Conservation (phyloP, 2,888 invertebrate species). For the Zhengitettix transpicula region DNA sequence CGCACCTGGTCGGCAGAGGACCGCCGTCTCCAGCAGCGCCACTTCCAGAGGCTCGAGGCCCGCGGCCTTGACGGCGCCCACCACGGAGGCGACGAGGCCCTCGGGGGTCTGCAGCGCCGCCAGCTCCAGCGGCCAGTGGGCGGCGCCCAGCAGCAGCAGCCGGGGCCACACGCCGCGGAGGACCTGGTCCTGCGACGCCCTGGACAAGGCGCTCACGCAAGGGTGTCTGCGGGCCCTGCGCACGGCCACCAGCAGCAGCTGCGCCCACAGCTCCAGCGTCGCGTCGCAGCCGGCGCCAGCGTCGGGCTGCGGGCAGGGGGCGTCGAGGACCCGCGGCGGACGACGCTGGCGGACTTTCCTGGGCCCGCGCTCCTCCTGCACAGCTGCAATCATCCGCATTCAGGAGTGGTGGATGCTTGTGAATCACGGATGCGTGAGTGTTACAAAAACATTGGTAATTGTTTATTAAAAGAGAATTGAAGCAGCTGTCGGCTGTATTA, state of each 20-base stretch:
- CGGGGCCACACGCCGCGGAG: constrained; percentile 40
- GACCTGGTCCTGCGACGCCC: constrained; percentile 31
- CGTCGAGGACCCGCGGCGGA: neutral
- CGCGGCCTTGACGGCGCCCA: neutral
- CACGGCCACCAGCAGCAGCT: neutral
- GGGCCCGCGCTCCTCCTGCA: constrained; percentile 72
- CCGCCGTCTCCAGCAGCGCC: constrained; percentile 31
- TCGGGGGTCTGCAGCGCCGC: constrained; percentile 13
- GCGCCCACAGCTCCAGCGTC: neutral
- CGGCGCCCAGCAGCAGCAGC: constrained; percentile 37
- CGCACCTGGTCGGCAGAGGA: constrained; percentile 33
- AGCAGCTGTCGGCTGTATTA: too few relatives aligned
- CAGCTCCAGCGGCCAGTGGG: constrained; percentile 33
- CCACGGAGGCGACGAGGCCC: neutral
- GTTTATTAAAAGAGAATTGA: too few relatives aligned
- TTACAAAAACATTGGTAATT: too few relatives aligned
- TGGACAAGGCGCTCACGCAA: neutral
- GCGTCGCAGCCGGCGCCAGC: neutral
- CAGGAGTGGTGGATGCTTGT: too few relatives aligned
- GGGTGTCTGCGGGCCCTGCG: neutral
- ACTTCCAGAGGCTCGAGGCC: constrained; percentile 30
- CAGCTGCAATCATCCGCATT: too few relatives aligned
- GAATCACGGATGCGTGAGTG: too few relatives aligned
- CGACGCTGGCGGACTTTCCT: constrained; percentile 26
- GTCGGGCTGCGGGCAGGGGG: neutral